phyloP scores from a whole-genome alignment of 1,140 invertebrate species.

The Protaetia brevitarsis region DNA sequence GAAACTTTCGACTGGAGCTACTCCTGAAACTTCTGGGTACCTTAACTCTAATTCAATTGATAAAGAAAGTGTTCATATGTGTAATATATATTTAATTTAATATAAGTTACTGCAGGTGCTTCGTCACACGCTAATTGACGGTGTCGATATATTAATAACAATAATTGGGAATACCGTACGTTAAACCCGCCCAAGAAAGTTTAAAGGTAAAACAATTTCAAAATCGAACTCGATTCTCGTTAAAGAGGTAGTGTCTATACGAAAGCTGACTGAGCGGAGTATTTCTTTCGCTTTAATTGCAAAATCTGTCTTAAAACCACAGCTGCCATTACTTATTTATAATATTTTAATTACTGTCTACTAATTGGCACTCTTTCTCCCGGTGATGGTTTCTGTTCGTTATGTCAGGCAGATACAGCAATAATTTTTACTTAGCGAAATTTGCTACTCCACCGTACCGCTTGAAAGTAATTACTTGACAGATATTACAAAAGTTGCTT shows the following conservation, averaged over 20 bases:
- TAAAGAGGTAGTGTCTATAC: not conserved
- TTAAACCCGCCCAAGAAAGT: not conserved
- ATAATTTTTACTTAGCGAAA: not conserved
- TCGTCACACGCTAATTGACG: not conserved
- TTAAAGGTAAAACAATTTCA: not conserved
- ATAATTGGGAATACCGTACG: not conserved
- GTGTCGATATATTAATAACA: slow-evolving; percentile 4
- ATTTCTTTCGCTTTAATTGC: not conserved
- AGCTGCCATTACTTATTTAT: slow-evolving; percentile 7
- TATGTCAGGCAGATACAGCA: not conserved
- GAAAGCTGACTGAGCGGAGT: not conserved
- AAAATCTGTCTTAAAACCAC: not conserved
- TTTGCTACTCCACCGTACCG: no score
- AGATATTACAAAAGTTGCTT: no score
- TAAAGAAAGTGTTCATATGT: not conserved
- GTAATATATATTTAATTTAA: not conserved
- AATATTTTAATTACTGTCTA: slow-evolving; percentile 7
- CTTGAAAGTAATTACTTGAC: no score
- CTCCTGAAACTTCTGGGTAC: no score
- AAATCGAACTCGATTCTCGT: not conserved
- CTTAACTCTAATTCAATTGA: not conserved
- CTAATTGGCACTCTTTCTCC: slow-evolving; percentile 5
- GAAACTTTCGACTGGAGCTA: no score
- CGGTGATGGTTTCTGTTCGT: not conserved
- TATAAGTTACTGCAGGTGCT: not conserved